Base-by-base conservation (phyloP, 2,888 invertebrate species). In the Andrena dorsata region DNA sequence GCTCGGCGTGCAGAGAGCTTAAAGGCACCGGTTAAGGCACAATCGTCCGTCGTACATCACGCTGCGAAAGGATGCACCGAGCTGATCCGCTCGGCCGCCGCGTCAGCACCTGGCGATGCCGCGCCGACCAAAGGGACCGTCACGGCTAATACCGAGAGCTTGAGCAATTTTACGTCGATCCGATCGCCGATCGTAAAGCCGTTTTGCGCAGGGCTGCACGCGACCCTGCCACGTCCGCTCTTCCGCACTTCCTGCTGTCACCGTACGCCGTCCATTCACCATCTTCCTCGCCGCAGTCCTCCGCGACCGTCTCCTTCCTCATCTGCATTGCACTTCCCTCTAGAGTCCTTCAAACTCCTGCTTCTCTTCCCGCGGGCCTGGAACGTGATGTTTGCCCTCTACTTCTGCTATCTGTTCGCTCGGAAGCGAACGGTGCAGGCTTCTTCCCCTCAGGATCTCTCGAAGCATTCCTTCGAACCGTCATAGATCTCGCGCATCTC, bases 81-180 rank as follows among this genome's bases (percentile, higher is more conserved):
- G 71, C 63, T 69, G 76, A 83, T 85, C 84, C 75, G 23, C 23
- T 80, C 82, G 65, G n/a, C 72, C 73, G 77, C 76, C 73, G 63
- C 75, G 76, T 76, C 73, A 73, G 61, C 84, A 86, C 80, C 84
- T 82, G 82, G 78, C 85, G 61, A 68, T 49, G 74, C 65, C 26
- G 63, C n/a, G 51, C 70, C 47, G 65, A 56, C 78, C 76, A 74
- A 76, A 77, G 78, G 66, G 68, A 75, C 82, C 51, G 64, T 49
- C 68, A 69, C 60, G 65, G 73, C 82, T 77, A 70, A 83, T 80
- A 82, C 84, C 76, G 81, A 77, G 87, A 83, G 84, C 87, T 89
- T 86, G 89, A 90, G 89, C 89, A 88, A 90, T 89, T 89, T 87
- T 90, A 75, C 85, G 84, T 89, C 87, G 88, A 90, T 87, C 84